Evolutionary conservation across 2,113 vertebrate genomes (phyloP).

Genomic region (Zosterops hypoxanthus): DNA sequence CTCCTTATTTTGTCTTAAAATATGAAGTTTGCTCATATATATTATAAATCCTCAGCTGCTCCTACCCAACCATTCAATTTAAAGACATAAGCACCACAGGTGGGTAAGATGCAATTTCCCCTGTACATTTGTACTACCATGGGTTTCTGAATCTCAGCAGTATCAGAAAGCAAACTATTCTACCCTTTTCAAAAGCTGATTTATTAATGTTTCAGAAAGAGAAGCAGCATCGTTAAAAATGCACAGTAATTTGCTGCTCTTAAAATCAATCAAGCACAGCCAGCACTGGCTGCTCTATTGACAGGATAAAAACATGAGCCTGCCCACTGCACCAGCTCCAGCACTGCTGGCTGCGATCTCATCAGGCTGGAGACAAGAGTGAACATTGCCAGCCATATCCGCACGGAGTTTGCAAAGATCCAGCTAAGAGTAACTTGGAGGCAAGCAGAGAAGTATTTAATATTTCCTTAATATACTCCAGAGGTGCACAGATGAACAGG

Average conservation of each 20-base stretch:
- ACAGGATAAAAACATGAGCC: background rate
- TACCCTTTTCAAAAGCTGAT: background rate
- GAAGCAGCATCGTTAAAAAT: background rate
- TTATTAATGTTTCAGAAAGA: background rate
- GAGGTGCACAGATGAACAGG: background rate
- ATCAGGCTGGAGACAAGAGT: background rate
- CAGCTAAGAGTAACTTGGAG: background rate
- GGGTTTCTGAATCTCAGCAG: background rate
- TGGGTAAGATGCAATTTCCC: background rate
- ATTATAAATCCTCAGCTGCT: background rate
- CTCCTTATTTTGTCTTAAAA: background rate
- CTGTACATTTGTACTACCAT: background rate
- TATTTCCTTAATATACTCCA: background rate
- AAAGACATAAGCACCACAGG: background rate
- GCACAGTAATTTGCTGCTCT: constrained; percentile 25
- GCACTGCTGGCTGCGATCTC: background rate
- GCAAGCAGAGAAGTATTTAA: background rate
- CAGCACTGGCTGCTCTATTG: background rate
- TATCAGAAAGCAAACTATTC: background rate
- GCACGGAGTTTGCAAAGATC: rapidly evolving
- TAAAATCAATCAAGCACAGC: background rate
- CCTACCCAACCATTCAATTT: background rate
- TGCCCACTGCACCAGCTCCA: background rate
- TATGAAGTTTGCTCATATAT: background rate
- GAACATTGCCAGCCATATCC: background rate